Evolutionary conservation across 2,797 vertebrate species (phyloP).

Genomic region (Staurois parvus): DNA sequence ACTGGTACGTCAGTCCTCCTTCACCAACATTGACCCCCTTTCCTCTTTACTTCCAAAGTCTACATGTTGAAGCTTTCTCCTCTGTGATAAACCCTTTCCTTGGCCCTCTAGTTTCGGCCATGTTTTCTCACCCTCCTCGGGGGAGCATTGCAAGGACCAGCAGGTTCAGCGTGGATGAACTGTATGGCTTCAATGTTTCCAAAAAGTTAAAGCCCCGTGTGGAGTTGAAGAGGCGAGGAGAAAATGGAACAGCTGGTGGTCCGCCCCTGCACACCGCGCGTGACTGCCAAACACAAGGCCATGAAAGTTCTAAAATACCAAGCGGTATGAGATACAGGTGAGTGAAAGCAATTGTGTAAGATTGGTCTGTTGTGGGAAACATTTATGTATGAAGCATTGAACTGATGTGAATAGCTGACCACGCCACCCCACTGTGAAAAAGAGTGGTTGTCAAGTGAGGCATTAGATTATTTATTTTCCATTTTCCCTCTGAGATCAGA

Average conservation of each 20-base stretch:
- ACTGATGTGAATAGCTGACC: too few species aligned
- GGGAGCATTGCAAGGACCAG: slow-evolving; percentile 58
- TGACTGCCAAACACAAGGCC: slow-evolving; percentile 76
- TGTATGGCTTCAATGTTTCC: slow-evolving; percentile 77
- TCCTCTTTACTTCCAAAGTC: not conserved
- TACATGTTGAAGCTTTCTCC: not conserved
- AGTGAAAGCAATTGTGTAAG: slow-evolving; percentile 40
- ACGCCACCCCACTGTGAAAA: too few species aligned
- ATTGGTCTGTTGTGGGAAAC: too few species aligned
- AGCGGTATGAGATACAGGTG: slow-evolving; percentile 82
- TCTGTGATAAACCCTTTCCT: not conserved
- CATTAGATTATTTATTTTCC: too few species aligned
- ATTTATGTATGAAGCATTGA: too few species aligned
- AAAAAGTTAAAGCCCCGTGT: slow-evolving; percentile 79
- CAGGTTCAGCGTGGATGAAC: slow-evolving; percentile 82
- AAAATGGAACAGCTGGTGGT: slow-evolving; percentile 26
- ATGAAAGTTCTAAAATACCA: slow-evolving; percentile 72
- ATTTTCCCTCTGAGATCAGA: too few species aligned
- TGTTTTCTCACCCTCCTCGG: slow-evolving; percentile 78
- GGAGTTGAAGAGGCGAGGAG: slow-evolving; percentile 59
- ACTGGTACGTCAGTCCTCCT: not conserved
- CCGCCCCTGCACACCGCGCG: slow-evolving; percentile 70
- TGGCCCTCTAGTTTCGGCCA: slow-evolving; percentile 56
- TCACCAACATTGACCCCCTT: not conserved
- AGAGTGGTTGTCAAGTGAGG: too few species aligned